Evolutionary conservation across 2,888 invertebrate genomes (phyloP), one percentile per base, ranked within the genome.

Genomic region (Orthosia cruda): DNA sequence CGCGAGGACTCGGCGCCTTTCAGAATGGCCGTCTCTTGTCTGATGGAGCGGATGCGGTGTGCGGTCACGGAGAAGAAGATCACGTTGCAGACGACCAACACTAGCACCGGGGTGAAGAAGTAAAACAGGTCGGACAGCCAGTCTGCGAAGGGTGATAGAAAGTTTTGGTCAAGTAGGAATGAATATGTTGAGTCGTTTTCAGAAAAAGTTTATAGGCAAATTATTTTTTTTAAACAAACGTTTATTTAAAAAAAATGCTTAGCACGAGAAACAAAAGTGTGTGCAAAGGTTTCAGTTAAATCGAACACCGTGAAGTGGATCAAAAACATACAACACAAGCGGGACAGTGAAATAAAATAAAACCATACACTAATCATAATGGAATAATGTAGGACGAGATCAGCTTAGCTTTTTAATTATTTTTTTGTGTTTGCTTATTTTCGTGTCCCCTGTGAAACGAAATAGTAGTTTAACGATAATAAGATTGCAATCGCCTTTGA

Each of bases 21-120:
- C 70, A 98, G 91, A 85, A 98, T 97, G 45, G 97, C 97, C 0
- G 98, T 98, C 90, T 98, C 98, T 87, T 97, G 97, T 88, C 97
- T 97, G 75, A 98, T 97, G 77, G 97, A 96, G 55, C 97, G 94
- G 80, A 98, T 98, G 86, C 97, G 97, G 69, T 97, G 89, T 0
- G 98, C 97, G 0, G 98, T 98, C 64, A 97, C 95, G n/a, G 97
- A 92, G 93, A 98, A 98, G 73, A 98, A 95, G 11, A 97, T 92
- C 63, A 97, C 95, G 90, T 98, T 98, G 90, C 97, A 96, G 0
- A 97, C 86, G 13, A 98, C 97, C 18, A 98, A 93, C 15, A 97
- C 88, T 52, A 97, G 97, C 76, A 98, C 97, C 0, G 98, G 98
- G 0, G 97, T 97, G 92, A 98, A 98, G 94, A 98, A 98, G 92